Percentiles rank a stretch among this genome's conserved stretches.
phyloP scores from a whole-genome alignment of 2,113 vertebrate species.

The Hoplias malabaricus region DNA sequence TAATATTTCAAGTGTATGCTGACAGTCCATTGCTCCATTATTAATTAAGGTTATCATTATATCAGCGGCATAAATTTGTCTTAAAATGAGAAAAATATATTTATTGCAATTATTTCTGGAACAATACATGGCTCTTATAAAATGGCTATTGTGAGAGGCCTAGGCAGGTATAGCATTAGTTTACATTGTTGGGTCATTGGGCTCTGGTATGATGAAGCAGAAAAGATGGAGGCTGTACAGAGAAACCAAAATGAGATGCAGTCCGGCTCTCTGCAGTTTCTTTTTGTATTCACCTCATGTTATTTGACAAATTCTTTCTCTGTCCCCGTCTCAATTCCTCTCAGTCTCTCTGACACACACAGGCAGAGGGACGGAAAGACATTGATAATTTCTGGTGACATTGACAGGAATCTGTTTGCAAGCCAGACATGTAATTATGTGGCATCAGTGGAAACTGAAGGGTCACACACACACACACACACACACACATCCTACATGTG shows the following conservation, averaged over 20 bases:
- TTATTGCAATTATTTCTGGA: too few species aligned
- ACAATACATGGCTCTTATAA: too few species aligned
- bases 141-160: too few species aligned
- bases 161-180: background rate
- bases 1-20: too few species aligned
- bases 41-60: too few species aligned
- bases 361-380: constrained; percentile 12
- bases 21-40: too few species aligned
- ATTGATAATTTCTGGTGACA: constrained; percentile 43
- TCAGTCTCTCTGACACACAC: background rate
- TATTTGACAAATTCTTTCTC: constrained; percentile 16
- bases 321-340: background rate
- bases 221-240: background rate
- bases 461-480: constrained; percentile 14
- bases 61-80: too few species aligned
- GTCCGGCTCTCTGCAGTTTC: background rate
- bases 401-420: constrained; percentile 52
- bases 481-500: constrained; percentile 7
- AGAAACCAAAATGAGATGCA: background rate
- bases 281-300: constrained; percentile 34
- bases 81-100: too few species aligned
- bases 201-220: background rate
- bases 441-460: constrained; percentile 48
- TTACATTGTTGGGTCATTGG: background rate
- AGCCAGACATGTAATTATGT: constrained; percentile 56